These are phyloP conservation scores for Eidolon helvum DNA, from an alignment of 2,113 vertebrate species.

Conservation along the genomic window DNA sequence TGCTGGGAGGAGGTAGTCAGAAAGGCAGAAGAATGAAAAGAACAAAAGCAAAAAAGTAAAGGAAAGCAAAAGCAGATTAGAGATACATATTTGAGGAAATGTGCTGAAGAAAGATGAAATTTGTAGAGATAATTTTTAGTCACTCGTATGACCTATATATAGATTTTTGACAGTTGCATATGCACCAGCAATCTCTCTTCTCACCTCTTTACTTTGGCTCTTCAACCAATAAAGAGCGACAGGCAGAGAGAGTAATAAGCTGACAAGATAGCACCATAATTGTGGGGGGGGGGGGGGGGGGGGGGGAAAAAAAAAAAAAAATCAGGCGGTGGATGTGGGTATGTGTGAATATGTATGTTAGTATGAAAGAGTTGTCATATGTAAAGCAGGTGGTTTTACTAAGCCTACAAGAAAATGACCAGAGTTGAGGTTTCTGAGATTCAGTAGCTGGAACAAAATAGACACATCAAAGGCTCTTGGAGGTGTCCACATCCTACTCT, in stretches of 20 bases:
- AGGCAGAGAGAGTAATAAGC: constrained; percentile 34
- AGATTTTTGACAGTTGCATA: constrained; percentile 44
- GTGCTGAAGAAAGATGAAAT: background rate
- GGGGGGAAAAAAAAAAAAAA: no score
- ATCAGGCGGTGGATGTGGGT: no score
- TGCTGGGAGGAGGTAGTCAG: background rate
- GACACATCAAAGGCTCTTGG: background rate
- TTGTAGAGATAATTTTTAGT: background rate
- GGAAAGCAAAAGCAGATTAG: background rate
- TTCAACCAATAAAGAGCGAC: constrained; percentile 19
- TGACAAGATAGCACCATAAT: background rate
- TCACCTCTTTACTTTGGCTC: constrained; percentile 44
- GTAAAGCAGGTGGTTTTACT: background rate
- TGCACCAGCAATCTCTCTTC: constrained; percentile 45
- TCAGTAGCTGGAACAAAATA: background rate
- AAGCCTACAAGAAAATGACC: background rate
- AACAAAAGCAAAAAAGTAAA: background rate
- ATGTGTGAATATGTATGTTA: background rate
- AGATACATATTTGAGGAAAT: background rate
- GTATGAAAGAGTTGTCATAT: background rate
- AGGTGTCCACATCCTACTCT: background rate
- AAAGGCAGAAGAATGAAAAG: background rate
- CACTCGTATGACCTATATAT: constrained; percentile 49
- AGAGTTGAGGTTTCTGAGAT: background rate
- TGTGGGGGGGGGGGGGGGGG: no score